Base-by-base conservation (phyloP, 2,113 vertebrate species). In the Cyanoderma ruficeps region DNA sequence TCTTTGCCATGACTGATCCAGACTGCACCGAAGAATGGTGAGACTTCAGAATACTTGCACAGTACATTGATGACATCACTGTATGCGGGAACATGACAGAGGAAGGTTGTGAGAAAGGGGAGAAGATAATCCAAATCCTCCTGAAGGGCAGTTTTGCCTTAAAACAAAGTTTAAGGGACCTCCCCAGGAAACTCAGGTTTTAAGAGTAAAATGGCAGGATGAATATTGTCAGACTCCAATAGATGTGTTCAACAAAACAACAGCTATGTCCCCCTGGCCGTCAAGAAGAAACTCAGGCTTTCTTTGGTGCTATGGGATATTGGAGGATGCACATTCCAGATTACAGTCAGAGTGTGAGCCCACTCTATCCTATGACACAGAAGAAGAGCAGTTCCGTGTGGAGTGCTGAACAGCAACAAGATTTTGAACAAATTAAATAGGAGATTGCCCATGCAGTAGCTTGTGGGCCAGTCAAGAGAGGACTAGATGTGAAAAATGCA, bases 51-150 rank as follows among this genome's bases (percentile, higher is more conserved):
- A 50, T 25, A 25, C 2, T 42, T 25, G 13, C 24, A 47, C 22
- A 57, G 8, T 67, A 25, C 10, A 14, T 31, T 41, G 15, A 41
- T 56, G 25, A 41, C 16, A 25, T 10, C 5, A 19, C 20, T 10
- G 4, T 19, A 16, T 24, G 7, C 7, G 10, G 50, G 12, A 75
- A 24, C 7, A 28, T 0, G 1, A 4, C 16, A 42, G 15, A 42
- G 7, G 25, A 35, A 35, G 3, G 7, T 42, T 57, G 37, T 57
- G 24, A 49, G 50, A 57, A 49, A 24, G 19, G 10, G 13, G 13
- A 75, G 7, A 42, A 57, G 24, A 49, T 10, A 57, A 30, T 41
- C 35, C 13, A 75, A 49, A 30, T 35, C 20, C 23, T 65, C 50
- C 42, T 49, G 28, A 57, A 57, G 30, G 10, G 7, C 24, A 41